phyloP scores from a whole-genome alignment of 1,140 invertebrate genomes.

The Manduca sexta region DNA sequence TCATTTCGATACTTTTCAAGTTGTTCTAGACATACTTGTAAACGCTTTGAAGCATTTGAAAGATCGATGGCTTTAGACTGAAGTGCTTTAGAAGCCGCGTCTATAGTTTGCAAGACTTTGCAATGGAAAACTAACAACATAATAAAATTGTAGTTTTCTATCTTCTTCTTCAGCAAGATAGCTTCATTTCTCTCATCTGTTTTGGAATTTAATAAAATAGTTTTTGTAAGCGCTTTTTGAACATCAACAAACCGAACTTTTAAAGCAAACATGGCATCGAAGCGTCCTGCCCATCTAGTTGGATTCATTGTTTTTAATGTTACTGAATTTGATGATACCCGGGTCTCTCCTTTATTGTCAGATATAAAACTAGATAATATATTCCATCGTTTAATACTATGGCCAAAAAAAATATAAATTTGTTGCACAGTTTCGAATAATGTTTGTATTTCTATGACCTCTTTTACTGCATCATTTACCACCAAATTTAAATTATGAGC shows the following conservation, averaged over 20 bases:
- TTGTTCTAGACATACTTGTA: slow-evolving; percentile 14
- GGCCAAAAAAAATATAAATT: slow-evolving; percentile 24
- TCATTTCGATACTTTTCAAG: slow-evolving; percentile 18
- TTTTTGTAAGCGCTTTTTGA: slow-evolving; percentile 22
- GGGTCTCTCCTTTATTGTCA: slow-evolving; percentile 10
- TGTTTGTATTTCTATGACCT: slow-evolving; percentile 20
- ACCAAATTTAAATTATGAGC: slow-evolving; percentile 27
- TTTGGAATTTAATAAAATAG: slow-evolving; percentile 22
- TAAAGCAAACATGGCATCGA: slow-evolving; percentile 20
- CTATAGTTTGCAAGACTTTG: slow-evolving; percentile 14
- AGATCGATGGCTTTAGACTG: too few relatives aligned
- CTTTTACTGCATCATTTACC: slow-evolving; percentile 24
- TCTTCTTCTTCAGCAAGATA: slow-evolving; percentile 17
- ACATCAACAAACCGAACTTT: slow-evolving; percentile 21
- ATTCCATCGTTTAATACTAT: slow-evolving; percentile 25
- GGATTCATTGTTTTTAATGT: slow-evolving; percentile 21
- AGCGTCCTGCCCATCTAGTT: slow-evolving; percentile 18
- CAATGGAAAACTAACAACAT: slow-evolving; percentile 20
- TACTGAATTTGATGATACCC: slow-evolving; percentile 11
- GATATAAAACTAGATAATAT: slow-evolving; percentile 15
- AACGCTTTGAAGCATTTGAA: slow-evolving; percentile 16
- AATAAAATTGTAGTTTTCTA: slow-evolving; percentile 25
- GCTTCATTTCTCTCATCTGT: slow-evolving; percentile 23
- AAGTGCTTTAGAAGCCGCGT: too few relatives aligned
- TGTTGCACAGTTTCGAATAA: slow-evolving; percentile 23